A percentile compares a stretch with the other conserved stretches of the same genome.
phyloP scores from a whole-genome alignment of 2,888 invertebrate species.

The Eilema caniola region DNA sequence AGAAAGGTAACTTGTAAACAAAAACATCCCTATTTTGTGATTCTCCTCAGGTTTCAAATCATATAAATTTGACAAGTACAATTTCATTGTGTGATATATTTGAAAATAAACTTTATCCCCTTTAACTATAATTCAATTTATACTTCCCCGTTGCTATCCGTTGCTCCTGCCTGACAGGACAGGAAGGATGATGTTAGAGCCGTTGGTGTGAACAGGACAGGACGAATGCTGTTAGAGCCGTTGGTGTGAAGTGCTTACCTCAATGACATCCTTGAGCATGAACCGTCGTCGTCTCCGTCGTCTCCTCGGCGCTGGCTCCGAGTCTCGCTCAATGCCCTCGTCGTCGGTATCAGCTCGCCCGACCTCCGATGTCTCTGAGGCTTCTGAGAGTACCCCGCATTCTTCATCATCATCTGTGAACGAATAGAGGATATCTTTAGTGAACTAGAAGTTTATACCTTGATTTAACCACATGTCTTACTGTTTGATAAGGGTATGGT shows the following conservation, averaged over 20 bases:
- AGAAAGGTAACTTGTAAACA: too few relatives aligned
- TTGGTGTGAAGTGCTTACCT: conserved; percentile 77
- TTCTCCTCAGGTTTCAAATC: too few relatives aligned
- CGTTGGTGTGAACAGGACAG: background rate
- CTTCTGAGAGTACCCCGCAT: conserved; percentile 74
- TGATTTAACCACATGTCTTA: too few relatives aligned
- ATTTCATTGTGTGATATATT: too few relatives aligned
- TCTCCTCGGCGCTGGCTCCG: conserved; percentile 83
- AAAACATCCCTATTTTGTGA: too few relatives aligned
- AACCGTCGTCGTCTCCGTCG: conserved; percentile 76
- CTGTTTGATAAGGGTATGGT: too few relatives aligned
- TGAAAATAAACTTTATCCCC: too few relatives aligned
- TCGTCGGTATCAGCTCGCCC: conserved; percentile 88
- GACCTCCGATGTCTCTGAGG: conserved; percentile 78
- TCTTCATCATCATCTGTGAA: conserved; percentile 79
- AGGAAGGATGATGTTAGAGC: background rate
- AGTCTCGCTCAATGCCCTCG: conserved; percentile 96
- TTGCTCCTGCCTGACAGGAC: background rate
- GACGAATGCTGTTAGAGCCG: background rate
- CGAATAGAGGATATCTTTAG: background rate
- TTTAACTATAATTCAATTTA: too few relatives aligned
- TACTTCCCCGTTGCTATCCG: background rate
- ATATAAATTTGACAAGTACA: too few relatives aligned
- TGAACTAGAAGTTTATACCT: background rate
- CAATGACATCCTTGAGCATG: conserved; percentile 87